Evolutionary conservation across 2,797 vertebrate species (phyloP), one percentile per base, ranked within the genome.

Genomic region (Diglossa cyanea): DNA sequence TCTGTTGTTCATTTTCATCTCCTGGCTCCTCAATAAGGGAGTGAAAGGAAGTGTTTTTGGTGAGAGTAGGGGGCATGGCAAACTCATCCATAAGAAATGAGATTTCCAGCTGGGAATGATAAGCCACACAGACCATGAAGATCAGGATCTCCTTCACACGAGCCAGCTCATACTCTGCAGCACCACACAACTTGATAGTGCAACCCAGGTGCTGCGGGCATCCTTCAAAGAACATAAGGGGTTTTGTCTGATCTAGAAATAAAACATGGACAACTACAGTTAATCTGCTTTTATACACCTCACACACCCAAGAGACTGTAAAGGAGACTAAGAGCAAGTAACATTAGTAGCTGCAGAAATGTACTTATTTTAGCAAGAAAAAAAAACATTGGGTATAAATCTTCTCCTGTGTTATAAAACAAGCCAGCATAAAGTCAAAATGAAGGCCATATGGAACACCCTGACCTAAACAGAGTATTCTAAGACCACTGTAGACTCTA

Each of bases 1-100:
- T 97, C 42, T 92, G 95, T 7, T 96, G 62, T 4, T 90, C 93
- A 2, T 92, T 96, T 82, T 96, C 97, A 54, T 95, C 95, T 74
- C 96, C 97, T n/a, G 95, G 96, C 14, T 98, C 98, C 78, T 99
- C 99, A 88, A 99, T 98, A 86, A 99, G 97, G 88, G 98, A 99
- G 31, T 98, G 98, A 93, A 99, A 98, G 11, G 99, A 99, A 68
- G 97, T 78, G 74, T 98, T 99, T 88, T 98, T 98, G 25, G 97
- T 93, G 76, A 99, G 93, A 55, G 98, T 99, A 45, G 99, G 99
- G 3, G 99, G 99, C 99, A 99, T 99, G 50, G 99, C 99, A 87
- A 99, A 99, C 94, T 99, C 99, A 66, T 99, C 99, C 99, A 99
- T 99, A 83, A 99, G 99, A 95, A 99, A 99, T n/a, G 99, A 99